phyloP scores from a whole-genome alignment of 2,797 vertebrate species.

The Astyanax mexicanus region DNA sequence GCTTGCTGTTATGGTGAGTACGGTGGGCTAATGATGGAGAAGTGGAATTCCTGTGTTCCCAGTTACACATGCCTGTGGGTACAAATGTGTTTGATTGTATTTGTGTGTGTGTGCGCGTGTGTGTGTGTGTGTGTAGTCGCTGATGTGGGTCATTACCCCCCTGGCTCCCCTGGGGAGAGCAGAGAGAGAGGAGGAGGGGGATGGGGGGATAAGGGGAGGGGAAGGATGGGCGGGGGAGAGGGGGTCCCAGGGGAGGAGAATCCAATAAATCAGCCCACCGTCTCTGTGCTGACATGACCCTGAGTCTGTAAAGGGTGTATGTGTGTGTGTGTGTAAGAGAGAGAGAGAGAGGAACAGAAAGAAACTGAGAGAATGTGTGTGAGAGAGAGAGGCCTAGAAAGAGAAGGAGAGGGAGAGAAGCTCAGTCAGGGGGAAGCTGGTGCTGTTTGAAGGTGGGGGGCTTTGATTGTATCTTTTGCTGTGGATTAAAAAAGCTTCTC shows the following conservation, averaged over 20 bases:
- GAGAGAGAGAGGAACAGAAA: not conserved
- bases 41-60: conserved; percentile 70
- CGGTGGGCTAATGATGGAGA: conserved; percentile 33
- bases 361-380: conserved; percentile 14
- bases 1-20: conserved; percentile 3
- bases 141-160: conserved; percentile 85
- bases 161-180: conserved; percentile 69
- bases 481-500: conserved; percentile 16
- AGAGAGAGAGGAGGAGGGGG: conserved; percentile 34
- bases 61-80: conserved; percentile 67
- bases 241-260: conserved; percentile 71
- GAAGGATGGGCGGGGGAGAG: conserved; percentile 33
- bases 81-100: conserved; percentile 67
- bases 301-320: conserved; percentile 73
- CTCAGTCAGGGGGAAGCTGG: not conserved
- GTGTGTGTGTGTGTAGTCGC: conserved; percentile 66
- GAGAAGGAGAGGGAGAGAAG: conserved; percentile 15
- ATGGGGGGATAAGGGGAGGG: conserved; percentile 13
- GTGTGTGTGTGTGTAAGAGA: conserved; percentile 25
- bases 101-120: conserved; percentile 53
- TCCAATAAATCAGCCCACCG: conserved; percentile 79
- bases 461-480: conserved; percentile 2
- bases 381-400: conserved; percentile 28
- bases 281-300: conserved; percentile 76
- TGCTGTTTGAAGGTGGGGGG: not conserved